Evolutionary conservation across 2,888 invertebrate genomes (phyloP), one percentile per base, ranked within the genome.

Genomic region (Ditula angustiorana): DNA sequence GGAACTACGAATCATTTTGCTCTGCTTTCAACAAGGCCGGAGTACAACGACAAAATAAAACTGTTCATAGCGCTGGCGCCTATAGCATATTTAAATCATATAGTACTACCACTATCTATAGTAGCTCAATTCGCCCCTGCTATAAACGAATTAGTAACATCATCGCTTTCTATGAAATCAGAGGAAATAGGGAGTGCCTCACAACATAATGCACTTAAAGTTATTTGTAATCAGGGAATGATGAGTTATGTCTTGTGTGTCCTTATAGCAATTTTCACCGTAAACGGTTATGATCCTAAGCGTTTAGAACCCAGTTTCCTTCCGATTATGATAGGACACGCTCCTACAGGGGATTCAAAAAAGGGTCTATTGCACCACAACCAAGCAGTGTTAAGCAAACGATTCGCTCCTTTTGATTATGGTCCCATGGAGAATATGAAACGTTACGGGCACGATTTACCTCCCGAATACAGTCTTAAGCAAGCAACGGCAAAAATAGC

Each of bases 1-100:
- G 97, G 96, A 21, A 94, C 94, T 0, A 94, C 95, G 0, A 75
- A 86, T 41, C 94, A 94, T 72, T 95, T 91, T 68, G 93, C 94
- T 0, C 90, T 94, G 88, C 80, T 86, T 2, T 92, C 94, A 0
- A 78, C 90, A 35, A 82, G 78, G 26, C 94, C 95, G 0, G 93
- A 94, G 61, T 95, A 95, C 73, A 95, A 95, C 74, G 74, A 85
- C 0, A 95, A 95, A 80, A 85, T 96, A 10, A 85, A 83, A 35
- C 76, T 93, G 0, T 90, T 93, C 64, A 85, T 93, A 50, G 92
- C 93, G 5, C 21, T 63, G 24, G 63, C 63, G 7, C 63, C 63
- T 1, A 4, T 58, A 13, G 63, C 44, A 4, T 58, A 24, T 21
- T 8, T 63, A 0, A 35, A 41, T 24, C 30, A 50, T 10, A 5